phyloP scores from a whole-genome alignment of 2,888 invertebrate species.

The Drosophila nr. perissopoda region DNA sequence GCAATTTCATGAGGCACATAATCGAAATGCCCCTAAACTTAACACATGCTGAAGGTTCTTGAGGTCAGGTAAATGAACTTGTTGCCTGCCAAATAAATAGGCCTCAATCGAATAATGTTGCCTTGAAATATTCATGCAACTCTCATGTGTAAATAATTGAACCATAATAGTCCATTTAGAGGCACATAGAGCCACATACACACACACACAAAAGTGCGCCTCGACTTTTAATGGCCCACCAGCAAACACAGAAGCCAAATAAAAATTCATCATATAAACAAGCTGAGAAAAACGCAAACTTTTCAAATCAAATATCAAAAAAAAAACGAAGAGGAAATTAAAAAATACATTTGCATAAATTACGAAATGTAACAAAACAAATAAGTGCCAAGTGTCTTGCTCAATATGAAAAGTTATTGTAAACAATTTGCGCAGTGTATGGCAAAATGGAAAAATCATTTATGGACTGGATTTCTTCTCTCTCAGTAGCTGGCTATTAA shows the following conservation, averaged over 20 bases:
- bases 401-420: not conserved
- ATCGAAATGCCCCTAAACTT: constrained; percentile 8
- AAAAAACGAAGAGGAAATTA: not conserved
- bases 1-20: not conserved
- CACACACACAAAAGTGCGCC: constrained; percentile 28
- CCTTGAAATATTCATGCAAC: constrained; percentile 66
- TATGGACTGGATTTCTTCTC: constrained; percentile 35
- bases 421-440: constrained; percentile 17
- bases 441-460: constrained; percentile 35
- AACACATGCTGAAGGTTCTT: constrained; percentile 21
- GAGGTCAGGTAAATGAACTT: constrained; percentile 68
- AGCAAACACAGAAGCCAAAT: constrained; percentile 3
- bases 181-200: constrained; percentile 1
- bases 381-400: not conserved
- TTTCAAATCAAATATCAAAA: not conserved
- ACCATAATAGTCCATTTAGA: constrained; percentile 56
- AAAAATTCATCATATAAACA: constrained; percentile 13
- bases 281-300: not conserved
- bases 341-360: not conserved
- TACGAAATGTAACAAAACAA: not conserved
- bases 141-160: constrained; percentile 65
- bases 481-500: constrained; percentile 46
- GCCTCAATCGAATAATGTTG: constrained; percentile 32
- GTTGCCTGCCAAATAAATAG: constrained; percentile 49
- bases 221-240: not conserved